phyloP scores from a whole-genome alignment of 1,140 invertebrate genomes.

The Dolichoris vasculosae region DNA sequence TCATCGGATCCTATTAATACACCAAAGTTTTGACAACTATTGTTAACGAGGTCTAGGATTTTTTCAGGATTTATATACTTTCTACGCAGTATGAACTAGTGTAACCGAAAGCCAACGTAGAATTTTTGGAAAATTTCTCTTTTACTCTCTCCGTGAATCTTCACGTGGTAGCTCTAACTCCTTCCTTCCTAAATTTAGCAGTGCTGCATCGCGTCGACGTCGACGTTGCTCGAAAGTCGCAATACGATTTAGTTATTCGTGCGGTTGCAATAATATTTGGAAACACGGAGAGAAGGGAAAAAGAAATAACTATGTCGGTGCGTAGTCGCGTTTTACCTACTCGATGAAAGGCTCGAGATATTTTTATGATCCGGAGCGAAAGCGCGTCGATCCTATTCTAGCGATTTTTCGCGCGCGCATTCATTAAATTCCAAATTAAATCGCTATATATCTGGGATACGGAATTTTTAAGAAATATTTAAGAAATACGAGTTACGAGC shows the following conservation, averaged over 20 bases:
- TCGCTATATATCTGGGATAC: conserved; percentile 20
- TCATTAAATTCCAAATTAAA: conserved; percentile 47
- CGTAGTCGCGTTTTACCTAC: conserved; percentile 28
- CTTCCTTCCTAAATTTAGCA: conserved; percentile 43
- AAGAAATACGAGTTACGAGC: background rate
- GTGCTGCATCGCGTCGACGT: background rate
- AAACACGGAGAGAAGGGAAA: background rate
- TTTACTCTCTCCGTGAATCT: background rate
- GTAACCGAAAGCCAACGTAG: background rate
- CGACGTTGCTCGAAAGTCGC: background rate
- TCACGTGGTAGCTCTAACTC: conserved; percentile 25
- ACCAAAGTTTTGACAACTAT: background rate
- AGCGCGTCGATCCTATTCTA: background rate
- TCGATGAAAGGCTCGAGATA: conserved; percentile 48
- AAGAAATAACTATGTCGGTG: conserved; percentile 4
- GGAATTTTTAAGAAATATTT: conserved; percentile 1
- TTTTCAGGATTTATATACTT: background rate
- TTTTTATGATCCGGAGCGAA: conserved; percentile 54
- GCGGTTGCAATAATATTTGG: conserved; percentile 33
- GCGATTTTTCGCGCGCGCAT: conserved; percentile 11
- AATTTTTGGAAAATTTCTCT: conserved; percentile 50
- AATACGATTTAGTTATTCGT: conserved; percentile 29
- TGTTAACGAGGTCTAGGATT: background rate
- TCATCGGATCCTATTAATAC: background rate
- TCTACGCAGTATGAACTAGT: background rate